These are phyloP conservation scores for Pollenia labialis DNA, from an alignment of 2,888 invertebrate species.

Conservation along the genomic window DNA sequence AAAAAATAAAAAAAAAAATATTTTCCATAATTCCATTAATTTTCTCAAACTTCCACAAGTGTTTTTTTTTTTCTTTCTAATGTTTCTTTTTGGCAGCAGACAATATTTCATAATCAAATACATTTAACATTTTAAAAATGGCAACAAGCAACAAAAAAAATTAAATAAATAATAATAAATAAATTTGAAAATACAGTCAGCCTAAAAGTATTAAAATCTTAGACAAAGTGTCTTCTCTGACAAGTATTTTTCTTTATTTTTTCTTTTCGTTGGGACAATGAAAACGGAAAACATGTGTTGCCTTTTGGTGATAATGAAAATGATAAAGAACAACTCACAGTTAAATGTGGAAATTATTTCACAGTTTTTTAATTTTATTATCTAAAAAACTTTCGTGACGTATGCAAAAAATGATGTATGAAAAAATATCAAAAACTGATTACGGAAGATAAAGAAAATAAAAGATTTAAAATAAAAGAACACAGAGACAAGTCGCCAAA, in stretches of 20 bases:
- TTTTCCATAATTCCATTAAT: neutral
- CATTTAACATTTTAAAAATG: slow-evolving; percentile 8
- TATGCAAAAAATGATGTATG: neutral
- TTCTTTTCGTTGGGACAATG: neutral
- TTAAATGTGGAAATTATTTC: slow-evolving; percentile 21
- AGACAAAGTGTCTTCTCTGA: slow-evolving; percentile 54
- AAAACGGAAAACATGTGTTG: slow-evolving; percentile 42
- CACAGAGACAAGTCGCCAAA: no score
- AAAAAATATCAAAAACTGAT: no score
- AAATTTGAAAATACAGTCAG: neutral
- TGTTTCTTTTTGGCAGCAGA: slow-evolving; percentile 25
- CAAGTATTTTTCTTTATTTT: neutral
- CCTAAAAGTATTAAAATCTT: neutral
- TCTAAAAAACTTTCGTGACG: neutral
- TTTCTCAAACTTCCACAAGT: neutral
- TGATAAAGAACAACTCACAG: slow-evolving; percentile 5
- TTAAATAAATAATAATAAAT: neutral
- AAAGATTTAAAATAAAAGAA: neutral
- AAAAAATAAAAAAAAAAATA: no score
- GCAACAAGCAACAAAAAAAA: neutral
- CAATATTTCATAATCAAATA: slow-evolving; percentile 16
- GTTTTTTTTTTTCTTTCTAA: neutral
- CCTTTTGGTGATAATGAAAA: slow-evolving; percentile 12
- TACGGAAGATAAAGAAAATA: no score
- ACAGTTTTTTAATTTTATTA: neutral